phyloP scores from a whole-genome alignment of 2,797 vertebrate species.

The Monodelphis domestica region DNA sequence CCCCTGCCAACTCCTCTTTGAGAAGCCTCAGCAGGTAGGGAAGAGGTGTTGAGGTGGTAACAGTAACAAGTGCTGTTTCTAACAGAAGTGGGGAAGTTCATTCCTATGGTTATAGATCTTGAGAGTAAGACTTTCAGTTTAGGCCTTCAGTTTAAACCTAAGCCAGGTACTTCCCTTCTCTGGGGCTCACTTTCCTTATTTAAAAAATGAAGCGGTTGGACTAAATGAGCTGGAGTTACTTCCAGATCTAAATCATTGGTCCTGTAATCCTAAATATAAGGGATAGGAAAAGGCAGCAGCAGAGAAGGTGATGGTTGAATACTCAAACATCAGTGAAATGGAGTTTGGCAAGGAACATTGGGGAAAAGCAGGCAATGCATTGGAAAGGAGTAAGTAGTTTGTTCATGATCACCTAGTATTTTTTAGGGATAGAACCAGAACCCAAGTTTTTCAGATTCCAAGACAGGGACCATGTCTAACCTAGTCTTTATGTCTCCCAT shows the following conservation, averaged over 20 bases:
- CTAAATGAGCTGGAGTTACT: no score
- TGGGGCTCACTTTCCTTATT: not conserved
- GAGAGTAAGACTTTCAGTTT: not conserved
- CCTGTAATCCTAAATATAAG: conserved; percentile 15
- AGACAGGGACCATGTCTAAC: not conserved
- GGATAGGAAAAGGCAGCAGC: not conserved
- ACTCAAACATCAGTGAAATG: not conserved
- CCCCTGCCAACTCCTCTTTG: not conserved
- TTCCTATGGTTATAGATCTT: not conserved
- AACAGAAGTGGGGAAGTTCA: not conserved
- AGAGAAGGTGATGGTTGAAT: not conserved
- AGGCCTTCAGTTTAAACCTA: not conserved
- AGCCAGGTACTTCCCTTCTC: not conserved
- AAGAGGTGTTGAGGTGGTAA: not conserved
- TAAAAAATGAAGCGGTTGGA: not conserved
- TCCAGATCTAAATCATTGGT: not conserved
- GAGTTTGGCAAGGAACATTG: not conserved
- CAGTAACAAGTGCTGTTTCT: not conserved
- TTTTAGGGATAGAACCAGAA: not conserved
- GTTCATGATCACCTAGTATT: not conserved
- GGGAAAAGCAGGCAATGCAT: not conserved
- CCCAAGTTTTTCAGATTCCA: not conserved
- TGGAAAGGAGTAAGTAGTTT: not conserved
- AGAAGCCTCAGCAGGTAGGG: not conserved
- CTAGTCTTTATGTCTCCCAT: not conserved